A percentile compares a stretch with the other conserved stretches of the same genome.
Evolutionary conservation across 1,140 invertebrate genomes (phyloP).

Genomic region (Lethrus apterus): DNA sequence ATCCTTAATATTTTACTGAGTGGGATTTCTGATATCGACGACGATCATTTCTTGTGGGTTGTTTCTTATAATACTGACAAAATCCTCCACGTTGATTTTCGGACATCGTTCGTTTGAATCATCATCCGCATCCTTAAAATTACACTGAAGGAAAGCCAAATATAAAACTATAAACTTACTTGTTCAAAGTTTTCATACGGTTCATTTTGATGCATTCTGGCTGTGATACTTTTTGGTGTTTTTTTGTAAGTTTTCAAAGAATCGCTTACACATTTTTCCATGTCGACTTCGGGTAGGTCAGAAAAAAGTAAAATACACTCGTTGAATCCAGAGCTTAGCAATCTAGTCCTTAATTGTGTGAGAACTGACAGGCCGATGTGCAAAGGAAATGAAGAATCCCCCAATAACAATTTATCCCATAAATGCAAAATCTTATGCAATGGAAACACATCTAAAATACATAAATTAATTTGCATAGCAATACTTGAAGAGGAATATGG

Average conservation of each 20-base stretch:
- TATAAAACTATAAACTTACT: slow-evolving; percentile 8
- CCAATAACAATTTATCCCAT: slow-evolving; percentile 94
- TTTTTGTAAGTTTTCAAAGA: slow-evolving; percentile 78
- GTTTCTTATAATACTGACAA: slow-evolving; percentile 64
- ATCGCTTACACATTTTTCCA: slow-evolving; percentile 85
- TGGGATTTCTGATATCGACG: slow-evolving; percentile 66
- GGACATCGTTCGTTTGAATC: slow-evolving; percentile 60
- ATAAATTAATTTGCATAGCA: no score
- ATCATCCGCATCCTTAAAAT: not conserved
- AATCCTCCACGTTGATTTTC: slow-evolving; percentile 77
- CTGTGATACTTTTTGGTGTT: slow-evolving; percentile 84
- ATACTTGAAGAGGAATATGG: no score
- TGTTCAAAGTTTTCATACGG: slow-evolving; percentile 4
- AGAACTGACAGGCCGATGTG: slow-evolving; percentile 93
- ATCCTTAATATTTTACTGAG: slow-evolving; percentile 50
- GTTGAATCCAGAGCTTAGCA: slow-evolving; percentile 89
- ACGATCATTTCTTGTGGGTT: slow-evolving; percentile 60
- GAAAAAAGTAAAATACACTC: slow-evolving; percentile 96
- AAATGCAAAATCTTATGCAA: slow-evolving; percentile 96
- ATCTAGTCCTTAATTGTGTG: slow-evolving; percentile 74
- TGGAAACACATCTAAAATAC: slow-evolving; percentile 81
- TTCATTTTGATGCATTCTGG: slow-evolving; percentile 60
- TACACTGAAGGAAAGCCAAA: slow-evolving; percentile 2
- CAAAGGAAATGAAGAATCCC: slow-evolving; percentile 89
- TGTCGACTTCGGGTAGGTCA: slow-evolving; percentile 95